Conservation (phyloP, 2,113 vertebrate genomes). For the Poicephalus gulielmi region DNA sequence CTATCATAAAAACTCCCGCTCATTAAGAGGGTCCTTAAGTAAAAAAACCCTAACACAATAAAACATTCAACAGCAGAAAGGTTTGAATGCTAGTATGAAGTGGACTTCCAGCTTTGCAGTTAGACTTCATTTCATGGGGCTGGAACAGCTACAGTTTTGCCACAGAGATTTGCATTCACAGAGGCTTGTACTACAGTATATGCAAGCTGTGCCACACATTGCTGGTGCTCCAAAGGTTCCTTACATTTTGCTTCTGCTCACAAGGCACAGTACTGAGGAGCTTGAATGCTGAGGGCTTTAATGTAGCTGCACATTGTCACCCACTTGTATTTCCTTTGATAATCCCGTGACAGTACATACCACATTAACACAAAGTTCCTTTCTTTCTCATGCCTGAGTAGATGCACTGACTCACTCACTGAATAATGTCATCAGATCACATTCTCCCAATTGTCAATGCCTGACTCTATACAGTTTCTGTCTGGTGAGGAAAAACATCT, state of each 20-base stretch:
- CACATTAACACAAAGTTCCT: background rate
- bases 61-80: background rate
- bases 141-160: background rate
- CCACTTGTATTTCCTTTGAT: conserved; percentile 43
- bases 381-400: background rate
- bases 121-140: background rate
- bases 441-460: background rate
- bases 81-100: background rate
- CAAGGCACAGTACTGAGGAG: background rate
- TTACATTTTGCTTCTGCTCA: background rate
- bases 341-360: background rate
- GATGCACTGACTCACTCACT: background rate
- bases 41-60: background rate
- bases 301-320: conserved; percentile 6
- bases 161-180: background rate
- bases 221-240: background rate
- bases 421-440: conserved; percentile 30
- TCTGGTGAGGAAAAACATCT: conserved; percentile 18
- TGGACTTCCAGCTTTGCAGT: background rate
- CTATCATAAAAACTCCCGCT: background rate
- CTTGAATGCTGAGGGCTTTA: background rate
- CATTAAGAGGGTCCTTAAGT: background rate
- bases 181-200: background rate
- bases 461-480: background rate
- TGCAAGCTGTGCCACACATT: accelerated